Base-by-base conservation (phyloP, 2,888 invertebrate species). In the Theodoxus fluviatilis region DNA sequence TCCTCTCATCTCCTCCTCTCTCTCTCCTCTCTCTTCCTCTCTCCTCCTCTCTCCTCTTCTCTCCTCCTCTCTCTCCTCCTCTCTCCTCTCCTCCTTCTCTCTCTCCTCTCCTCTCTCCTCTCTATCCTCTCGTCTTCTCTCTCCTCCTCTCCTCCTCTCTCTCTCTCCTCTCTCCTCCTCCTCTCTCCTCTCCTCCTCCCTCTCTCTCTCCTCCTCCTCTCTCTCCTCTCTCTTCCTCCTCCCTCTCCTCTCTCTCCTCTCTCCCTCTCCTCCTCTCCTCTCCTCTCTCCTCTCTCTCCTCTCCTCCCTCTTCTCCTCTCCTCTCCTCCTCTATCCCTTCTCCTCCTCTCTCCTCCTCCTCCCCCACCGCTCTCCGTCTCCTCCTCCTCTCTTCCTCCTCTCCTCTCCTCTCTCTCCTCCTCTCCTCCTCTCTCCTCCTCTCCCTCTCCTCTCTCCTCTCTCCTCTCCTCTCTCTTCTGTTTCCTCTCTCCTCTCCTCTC, bases 81-180 rank as follows among this genome's bases (percentile, higher is more conserved):
- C 18, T 59, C 25, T 59, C 18, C 28, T 9, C 31, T 15, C 31
- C 33, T 33, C 33, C 31, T 18, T 28, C 2, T 63, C 63, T 63
- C 38, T 38, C 38, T 63, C 63, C 38, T 35, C 35, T 35, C 38
- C 63, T 63, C 38, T 37, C 22, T 25, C 33, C 35, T 12, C 15
- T 61, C 61, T 31, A n/a, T 12, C 31, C 35, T 31, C 28, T 61
- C 31, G 28, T 22, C 22, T 22, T 25, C 59, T 25, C 33, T 18
- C 33, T 25, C 59, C 18, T 28, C 22, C 33, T 25, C 59, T 6
- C 33, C n/a, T 25, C n/a, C 18, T 35, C 63, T 15, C 35, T 33
- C 35, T 22, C 33, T n/a, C n/a, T n/a, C n/a, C n/a, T n/a, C 37
- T 35, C 61, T 61, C 57, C 57, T 25, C 57, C 57, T 25, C 57